Conservation (phyloP, 2,888 invertebrate genomes). For the Petrolisthes cinctipes region DNA sequence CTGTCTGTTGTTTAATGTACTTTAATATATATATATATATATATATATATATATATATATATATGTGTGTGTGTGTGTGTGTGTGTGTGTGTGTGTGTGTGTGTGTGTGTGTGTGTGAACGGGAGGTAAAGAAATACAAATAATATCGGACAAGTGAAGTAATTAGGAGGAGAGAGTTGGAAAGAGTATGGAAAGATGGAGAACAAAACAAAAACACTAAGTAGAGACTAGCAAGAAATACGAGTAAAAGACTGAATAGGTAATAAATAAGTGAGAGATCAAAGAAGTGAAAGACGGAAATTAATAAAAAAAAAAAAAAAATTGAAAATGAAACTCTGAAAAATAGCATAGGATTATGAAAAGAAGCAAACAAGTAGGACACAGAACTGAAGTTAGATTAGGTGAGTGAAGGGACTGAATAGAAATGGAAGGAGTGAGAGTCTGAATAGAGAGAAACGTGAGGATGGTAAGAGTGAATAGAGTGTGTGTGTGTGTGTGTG, state of each 20-base stretch:
- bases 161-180: neutral
- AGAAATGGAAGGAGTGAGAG: neutral
- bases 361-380: neutral
- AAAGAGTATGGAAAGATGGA: neutral
- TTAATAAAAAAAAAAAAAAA: too few relatives aligned
- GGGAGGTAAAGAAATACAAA: neutral
- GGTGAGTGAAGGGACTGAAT: neutral
- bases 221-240: neutral
- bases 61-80: too few relatives aligned
- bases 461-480: too few relatives aligned
- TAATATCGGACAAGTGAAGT: neutral
- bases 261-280: neutral
- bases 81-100: too few relatives aligned
- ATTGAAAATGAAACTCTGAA: neutral
- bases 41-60: too few relatives aligned
- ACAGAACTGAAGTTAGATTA: neutral
- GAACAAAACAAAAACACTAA: neutral
- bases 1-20: too few relatives aligned
- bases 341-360: neutral
- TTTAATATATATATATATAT: neutral
- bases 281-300: neutral
- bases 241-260: neutral
- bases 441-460: neutral
- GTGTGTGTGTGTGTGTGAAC: neutral
- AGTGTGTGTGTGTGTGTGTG: constrained; percentile 14